A percentile compares a stretch with the other conserved stretches of the same genome.
phyloP scores from a whole-genome alignment of 2,113 vertebrate species.

The Felis catus region DNA sequence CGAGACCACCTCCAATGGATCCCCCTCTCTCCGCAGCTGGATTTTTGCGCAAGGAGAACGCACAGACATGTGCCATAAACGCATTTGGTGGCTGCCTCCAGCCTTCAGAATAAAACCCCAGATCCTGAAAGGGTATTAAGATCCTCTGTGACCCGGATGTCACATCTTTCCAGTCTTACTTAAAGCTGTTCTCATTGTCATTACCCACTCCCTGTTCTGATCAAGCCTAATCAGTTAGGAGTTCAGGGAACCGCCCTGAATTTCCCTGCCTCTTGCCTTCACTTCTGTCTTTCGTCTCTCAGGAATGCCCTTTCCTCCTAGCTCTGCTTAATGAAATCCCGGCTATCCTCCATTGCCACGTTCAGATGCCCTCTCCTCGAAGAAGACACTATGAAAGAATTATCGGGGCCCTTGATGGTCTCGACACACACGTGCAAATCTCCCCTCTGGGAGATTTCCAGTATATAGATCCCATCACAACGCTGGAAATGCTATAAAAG shows the following conservation, averaged over 20 bases:
- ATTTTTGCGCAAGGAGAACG: neutral
- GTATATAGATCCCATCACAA: neutral
- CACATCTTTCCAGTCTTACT: neutral
- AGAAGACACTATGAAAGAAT: neutral
- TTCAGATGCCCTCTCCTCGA: neutral
- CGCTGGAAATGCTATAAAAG: neutral
- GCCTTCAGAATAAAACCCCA: slow-evolving; percentile 5
- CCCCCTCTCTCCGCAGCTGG: neutral
- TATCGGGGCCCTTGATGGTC: neutral
- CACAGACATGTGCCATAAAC: neutral
- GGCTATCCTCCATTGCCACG: neutral
- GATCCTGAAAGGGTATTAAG: neutral
- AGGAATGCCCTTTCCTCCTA: neutral
- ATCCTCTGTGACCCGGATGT: neutral
- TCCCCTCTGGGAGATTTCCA: neutral
- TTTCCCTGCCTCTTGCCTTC: neutral
- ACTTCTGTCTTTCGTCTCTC: neutral
- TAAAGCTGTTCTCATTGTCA: neutral
- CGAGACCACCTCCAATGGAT: neutral
- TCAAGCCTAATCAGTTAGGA: neutral
- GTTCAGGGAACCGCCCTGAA: neutral
- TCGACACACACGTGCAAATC: neutral
- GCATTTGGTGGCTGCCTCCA: neutral
- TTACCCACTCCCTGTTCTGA: neutral
- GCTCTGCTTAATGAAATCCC: neutral